Evolutionary conservation across 1,140 invertebrate species (phyloP).

Genomic region (Conus ventricosus): DNA sequence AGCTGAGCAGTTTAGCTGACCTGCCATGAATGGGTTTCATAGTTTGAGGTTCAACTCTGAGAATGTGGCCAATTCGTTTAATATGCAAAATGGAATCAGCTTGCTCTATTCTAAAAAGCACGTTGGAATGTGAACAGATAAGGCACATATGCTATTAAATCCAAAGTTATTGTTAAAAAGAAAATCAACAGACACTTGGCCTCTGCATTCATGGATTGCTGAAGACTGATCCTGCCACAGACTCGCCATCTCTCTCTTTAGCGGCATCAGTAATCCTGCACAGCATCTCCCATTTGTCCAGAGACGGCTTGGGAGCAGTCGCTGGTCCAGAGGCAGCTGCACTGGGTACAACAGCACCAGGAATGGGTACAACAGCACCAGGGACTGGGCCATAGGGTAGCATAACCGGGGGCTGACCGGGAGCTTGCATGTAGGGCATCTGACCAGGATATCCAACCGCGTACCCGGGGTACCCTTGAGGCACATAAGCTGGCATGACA

Average conservation of each 20-base stretch:
- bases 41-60: too few relatives aligned
- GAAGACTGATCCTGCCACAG: slow-evolving; percentile 31
- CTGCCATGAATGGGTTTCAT: too few relatives aligned
- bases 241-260: neutral
- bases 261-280: slow-evolving; percentile 27
- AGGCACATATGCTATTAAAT: too few relatives aligned
- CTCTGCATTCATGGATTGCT: neutral
- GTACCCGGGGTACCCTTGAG: slow-evolving; percentile 22
- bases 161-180: too few relatives aligned
- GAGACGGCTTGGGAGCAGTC: neutral
- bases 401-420: slow-evolving; percentile 12
- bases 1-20: too few relatives aligned
- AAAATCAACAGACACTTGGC: too few relatives aligned
- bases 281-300: slow-evolving; percentile 36
- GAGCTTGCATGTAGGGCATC: neutral
- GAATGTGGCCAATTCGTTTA: too few relatives aligned
- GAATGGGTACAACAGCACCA: slow-evolving; percentile 3
- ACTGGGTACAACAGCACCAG: slow-evolving; percentile 2
- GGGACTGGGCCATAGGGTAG: neutral
- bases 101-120: too few relatives aligned
- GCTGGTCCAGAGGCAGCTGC: neutral
- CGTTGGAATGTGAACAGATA: too few relatives aligned
- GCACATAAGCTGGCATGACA: neutral
- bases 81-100: too few relatives aligned
- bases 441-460: slow-evolving; percentile 5